Evolutionary conservation across 2,113 vertebrate species (phyloP), one percentile per base, ranked within the genome.

Genomic region (Vanacampus margaritifer): DNA sequence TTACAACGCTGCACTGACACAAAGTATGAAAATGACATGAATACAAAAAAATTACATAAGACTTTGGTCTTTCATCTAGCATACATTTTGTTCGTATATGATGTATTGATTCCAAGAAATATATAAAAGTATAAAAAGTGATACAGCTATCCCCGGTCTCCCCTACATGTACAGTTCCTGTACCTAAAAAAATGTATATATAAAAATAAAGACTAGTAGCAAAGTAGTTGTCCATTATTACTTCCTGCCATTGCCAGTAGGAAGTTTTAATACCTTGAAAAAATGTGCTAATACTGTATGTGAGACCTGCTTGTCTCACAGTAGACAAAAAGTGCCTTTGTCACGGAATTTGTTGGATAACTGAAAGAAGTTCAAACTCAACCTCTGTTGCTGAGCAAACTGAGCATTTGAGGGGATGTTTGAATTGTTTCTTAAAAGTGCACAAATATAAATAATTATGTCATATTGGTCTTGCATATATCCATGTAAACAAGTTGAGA

Each of bases 301-400:
- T 45, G 46, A 77, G 50, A 41, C 9, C 32, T 0, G 5, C 63
- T 51, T 61, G 36, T 41, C 68, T 71, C 43, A 60, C 28, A 43
- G 19, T 46, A 51, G 59, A 72, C 85, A 78, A 87, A 60, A 53
- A 50, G 41, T 1, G 1, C 24, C 64, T 75, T 85, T 79, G 72
- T 83, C n/a, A 2, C 1, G 13, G 19, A 17, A 66, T 50, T 54
- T 68, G 65, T 37, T 50, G 48, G 6, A 21, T 23, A 21, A 50
- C 21, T 3, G 3, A 50, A 50, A 11, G 21, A n/a, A 50, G 45
- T 14, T 57, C 26, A 28, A 28, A 57, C 26, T 17, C 6, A 13
- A 2, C 14, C 17, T 6, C 26, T 19, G 14, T 17, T 19, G 13
- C 14, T 32, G 8, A 3, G 26, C 26, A 17, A 9, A 5, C 14